Percentiles rank a stretch among this genome's conserved stretches.
These are phyloP conservation scores for Timema cristinae DNA, from an alignment of 2,888 invertebrate species.

Conservation along the genomic window DNA sequence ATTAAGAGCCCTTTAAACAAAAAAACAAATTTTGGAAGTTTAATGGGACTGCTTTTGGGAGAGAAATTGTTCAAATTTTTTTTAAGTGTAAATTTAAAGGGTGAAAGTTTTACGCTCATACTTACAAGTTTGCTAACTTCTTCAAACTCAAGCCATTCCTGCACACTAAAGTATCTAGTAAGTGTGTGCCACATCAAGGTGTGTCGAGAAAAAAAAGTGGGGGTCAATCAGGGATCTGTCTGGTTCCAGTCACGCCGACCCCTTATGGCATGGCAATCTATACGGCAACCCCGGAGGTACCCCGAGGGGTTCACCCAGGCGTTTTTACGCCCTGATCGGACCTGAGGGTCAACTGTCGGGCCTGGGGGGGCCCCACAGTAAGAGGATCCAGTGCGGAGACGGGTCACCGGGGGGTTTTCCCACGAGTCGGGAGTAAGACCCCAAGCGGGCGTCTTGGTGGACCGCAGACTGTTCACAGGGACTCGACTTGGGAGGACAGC, in stretches of 20 bases:
- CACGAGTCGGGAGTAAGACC: slow-evolving; percentile 23
- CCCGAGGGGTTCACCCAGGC: slow-evolving; percentile 39
- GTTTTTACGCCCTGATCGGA: slow-evolving; percentile 36
- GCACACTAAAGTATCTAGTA: no score
- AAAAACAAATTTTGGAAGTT: no score
- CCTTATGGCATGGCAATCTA: slow-evolving; percentile 35
- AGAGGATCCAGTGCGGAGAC: slow-evolving; percentile 20
- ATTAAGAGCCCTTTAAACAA: no score
- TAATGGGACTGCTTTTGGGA: no score
- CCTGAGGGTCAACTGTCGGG: slow-evolving; percentile 24
- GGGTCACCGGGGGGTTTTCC: slow-evolving; percentile 19
- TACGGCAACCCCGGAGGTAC: slow-evolving; percentile 38
- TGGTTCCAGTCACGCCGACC: slow-evolving; percentile 34
- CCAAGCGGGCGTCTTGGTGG: slow-evolving; percentile 16
- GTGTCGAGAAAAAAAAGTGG: no score
- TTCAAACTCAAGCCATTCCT: no score
- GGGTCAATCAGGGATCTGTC: background rate
- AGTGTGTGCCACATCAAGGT: no score
- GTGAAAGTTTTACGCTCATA: no score
- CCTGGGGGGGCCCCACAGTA: slow-evolving; percentile 19
- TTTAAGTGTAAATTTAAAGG: no score
- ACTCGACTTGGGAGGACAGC: slow-evolving; percentile 16
- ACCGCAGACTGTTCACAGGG: slow-evolving; percentile 20
- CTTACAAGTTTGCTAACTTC: no score
- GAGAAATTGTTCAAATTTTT: no score